phyloP scores from a whole-genome alignment of 2,797 vertebrate genomes.

The Phoebastria nigripes region DNA sequence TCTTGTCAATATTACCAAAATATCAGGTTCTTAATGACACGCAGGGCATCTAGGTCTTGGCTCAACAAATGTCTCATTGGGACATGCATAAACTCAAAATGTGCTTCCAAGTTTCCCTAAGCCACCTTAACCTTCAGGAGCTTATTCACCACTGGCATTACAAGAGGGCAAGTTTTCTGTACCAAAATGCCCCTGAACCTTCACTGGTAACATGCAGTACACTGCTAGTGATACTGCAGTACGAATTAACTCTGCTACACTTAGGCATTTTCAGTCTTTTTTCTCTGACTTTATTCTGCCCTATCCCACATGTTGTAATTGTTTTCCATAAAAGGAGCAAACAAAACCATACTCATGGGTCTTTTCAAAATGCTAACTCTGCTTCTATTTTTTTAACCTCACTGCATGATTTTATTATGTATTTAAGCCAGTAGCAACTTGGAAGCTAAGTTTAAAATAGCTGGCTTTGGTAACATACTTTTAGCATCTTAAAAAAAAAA shows the following conservation, averaged over 20 bases:
- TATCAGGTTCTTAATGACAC: background rate
- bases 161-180: background rate
- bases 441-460: conserved; percentile 5
- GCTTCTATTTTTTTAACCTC: conserved; percentile 24
- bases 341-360: background rate
- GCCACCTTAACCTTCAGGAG: background rate
- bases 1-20: background rate
- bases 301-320: background rate
- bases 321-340: background rate
- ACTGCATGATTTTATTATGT: background rate
- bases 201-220: background rate
- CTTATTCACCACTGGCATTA: background rate
- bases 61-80: background rate
- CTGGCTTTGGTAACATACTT: background rate
- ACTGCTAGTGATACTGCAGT: background rate
- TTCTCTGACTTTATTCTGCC: background rate
- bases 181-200: background rate
- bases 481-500: background rate
- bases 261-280: background rate
- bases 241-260: background rate
- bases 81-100: background rate
- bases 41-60: background rate
- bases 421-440: conserved; percentile 29
- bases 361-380: conserved; percentile 22
- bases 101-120: background rate